Percentiles rank a stretch among this genome's conserved stretches.
Evolutionary conservation across 2,113 vertebrate species (phyloP).

Genomic region (Siphamia tubifer): DNA sequence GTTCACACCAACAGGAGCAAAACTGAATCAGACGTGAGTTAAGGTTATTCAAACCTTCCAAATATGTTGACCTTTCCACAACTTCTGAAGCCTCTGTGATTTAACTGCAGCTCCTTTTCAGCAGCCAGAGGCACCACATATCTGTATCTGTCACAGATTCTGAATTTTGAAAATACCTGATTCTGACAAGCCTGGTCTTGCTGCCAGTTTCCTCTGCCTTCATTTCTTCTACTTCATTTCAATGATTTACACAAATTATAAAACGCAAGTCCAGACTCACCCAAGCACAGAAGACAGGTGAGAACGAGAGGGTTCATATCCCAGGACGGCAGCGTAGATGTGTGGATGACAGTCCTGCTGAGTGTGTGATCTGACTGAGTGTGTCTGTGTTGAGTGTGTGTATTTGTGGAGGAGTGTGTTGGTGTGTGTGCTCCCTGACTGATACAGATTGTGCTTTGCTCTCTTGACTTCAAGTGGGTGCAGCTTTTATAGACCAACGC

Average conservation of each 20-base stretch:
- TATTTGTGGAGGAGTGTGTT: too few relatives aligned
- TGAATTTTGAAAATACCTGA: neutral
- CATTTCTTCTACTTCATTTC: neutral
- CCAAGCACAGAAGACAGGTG: constrained; percentile 65
- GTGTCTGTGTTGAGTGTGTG: neutral
- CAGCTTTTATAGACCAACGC: constrained; percentile 70
- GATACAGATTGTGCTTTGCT: constrained; percentile 47
- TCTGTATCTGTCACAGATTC: neutral
- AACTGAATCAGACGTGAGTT: neutral
- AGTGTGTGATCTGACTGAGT: constrained; percentile 29
- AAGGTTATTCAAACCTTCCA: neutral
- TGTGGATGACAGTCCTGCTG: constrained; percentile 32
- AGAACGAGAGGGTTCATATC: constrained; percentile 73
- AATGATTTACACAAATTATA: neutral
- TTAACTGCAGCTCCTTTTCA: neutral
- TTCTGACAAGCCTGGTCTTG: constrained; percentile 32
- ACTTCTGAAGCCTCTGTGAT: neutral
- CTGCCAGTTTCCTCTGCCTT: neutral
- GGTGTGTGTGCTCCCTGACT: constrained; percentile 35
- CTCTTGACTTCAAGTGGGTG: constrained; percentile 53
- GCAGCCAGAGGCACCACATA: neutral
- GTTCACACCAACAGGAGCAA: neutral
- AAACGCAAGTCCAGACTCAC: constrained; percentile 61
- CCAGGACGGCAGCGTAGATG: constrained; percentile 44
- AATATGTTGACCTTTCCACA: constrained; percentile 5